Evolutionary conservation across 2,113 vertebrate species (phyloP).

Genomic region (Corythaeola cristata): DNA sequence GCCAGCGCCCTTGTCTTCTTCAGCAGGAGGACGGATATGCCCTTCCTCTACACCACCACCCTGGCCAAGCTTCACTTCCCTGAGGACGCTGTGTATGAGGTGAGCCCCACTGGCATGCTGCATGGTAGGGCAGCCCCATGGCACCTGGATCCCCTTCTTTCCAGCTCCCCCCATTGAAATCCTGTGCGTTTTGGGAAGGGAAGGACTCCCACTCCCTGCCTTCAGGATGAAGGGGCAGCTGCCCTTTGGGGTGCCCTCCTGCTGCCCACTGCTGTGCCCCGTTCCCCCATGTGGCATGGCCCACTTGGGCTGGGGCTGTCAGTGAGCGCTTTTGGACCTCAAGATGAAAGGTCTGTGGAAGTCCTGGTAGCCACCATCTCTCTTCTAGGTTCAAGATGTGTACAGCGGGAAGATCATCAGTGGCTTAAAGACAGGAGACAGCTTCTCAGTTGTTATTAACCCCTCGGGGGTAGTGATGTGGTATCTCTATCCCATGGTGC

Average conservation of each 20-base stretch:
- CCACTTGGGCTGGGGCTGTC: neutral
- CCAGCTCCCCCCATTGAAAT: neutral
- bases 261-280: neutral
- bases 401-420: constrained; percentile 64
- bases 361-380: neutral
- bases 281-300: neutral
- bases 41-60: constrained; percentile 81
- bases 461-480: constrained; percentile 94
- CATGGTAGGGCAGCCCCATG: neutral
- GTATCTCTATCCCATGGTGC: constrained; percentile 78
- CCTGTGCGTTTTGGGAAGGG: neutral
- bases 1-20: constrained; percentile 87
- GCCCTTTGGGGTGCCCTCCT: neutral
- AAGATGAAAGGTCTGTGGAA: neutral
- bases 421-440: constrained; percentile 69
- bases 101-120: constrained; percentile 9
- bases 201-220: neutral
- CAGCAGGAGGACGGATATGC: constrained; percentile 88
- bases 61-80: constrained; percentile 81
- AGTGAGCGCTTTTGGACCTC: neutral
- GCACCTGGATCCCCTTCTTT: neutral
- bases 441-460: constrained; percentile 85
- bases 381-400: constrained; percentile 78
- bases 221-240: neutral
- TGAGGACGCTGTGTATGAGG: constrained; percentile 72